A percentile compares a stretch with the other conserved stretches of the same genome.
phyloP scores from a whole-genome alignment of 2,113 vertebrate genomes.

The Bujurquina vittata region DNA sequence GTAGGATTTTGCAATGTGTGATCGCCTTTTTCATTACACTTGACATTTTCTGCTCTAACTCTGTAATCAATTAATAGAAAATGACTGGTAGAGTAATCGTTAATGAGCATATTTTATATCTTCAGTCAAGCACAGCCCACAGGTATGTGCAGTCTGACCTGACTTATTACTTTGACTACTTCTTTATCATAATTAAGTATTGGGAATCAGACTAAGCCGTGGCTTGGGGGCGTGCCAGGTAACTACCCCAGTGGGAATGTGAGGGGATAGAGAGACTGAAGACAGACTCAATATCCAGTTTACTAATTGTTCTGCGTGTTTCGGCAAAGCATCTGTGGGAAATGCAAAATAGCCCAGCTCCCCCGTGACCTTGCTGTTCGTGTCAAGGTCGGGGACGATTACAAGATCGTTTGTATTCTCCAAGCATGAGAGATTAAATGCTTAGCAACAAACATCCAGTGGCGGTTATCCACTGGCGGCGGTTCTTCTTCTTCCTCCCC shows the following conservation, averaged over 20 bases:
- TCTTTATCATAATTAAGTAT: constrained; percentile 81
- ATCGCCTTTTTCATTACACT: neutral
- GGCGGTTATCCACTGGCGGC: constrained; percentile 40
- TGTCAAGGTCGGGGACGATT: constrained; percentile 79
- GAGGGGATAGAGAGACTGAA: neutral
- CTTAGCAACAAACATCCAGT: constrained; percentile 72
- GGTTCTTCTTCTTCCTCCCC: constrained; percentile 18
- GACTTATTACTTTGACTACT: constrained; percentile 75
- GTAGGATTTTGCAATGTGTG: neutral
- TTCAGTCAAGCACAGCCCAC: neutral
- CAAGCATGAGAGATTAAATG: constrained; percentile 75
- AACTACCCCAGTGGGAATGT: constrained; percentile 34
- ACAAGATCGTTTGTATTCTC: constrained; percentile 79
- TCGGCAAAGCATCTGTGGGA: constrained; percentile 60
- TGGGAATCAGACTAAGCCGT: constrained; percentile 61
- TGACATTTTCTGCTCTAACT: neutral
- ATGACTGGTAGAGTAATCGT: neutral
- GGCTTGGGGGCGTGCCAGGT: constrained; percentile 45
- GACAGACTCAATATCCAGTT: constrained; percentile 59
- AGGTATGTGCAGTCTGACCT: constrained; percentile 53
- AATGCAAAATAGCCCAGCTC: constrained; percentile 62
- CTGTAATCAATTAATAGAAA: neutral
- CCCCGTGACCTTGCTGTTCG: constrained; percentile 50
- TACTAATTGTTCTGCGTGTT: constrained; percentile 76
- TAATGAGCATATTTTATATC: neutral